Base-by-base conservation (phyloP, 1,140 invertebrate species). In the Halesus radiatus region DNA sequence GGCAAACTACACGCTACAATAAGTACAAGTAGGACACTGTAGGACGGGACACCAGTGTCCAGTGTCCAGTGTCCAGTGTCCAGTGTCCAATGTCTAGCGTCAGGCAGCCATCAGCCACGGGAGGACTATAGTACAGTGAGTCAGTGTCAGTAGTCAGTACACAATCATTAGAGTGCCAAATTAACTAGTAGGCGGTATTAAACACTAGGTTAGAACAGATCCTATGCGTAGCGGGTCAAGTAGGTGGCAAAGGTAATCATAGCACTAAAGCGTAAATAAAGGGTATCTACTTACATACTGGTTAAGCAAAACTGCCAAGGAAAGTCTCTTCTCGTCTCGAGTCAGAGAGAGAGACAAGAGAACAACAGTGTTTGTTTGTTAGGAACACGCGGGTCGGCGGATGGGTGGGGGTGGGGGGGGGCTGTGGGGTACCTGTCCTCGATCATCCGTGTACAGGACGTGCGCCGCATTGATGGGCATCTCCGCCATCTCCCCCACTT, bases 371-470 rank as follows among this genome's bases (percentile, higher is more conserved):
- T 45, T 45, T 60, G 75, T 45, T 45, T 60, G 75, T n/a, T 54
- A 45, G 20, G 54, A 26, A 72, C 72, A 76, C 72, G 23, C 53
- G 68, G 80, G 37, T 45, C 37, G 37, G 53, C 72, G 45, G 76
- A 29, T 13, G 68, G 56, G 54, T 45, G 22, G 10, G 29, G 77
- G 54, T 23, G 64, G 66, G 50, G 53, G 32, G 58, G 26, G 80
- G 26, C 50, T 52, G 56, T 18, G 23, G 75, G 73, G 68, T 97
- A 97, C 96, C 96, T 97, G 96, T 93, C 95, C 95, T 92, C 96
- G 95, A 89, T 95, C 95, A 92, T 97, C 96, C 92, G 95, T 97
- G 94, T 97, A 97, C 92, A 96, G 94, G 91, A 97, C 95, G 93
- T 94, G 96, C 90, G 95, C 94, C 91, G 95, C 95, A 91, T 97